phyloP scores from a whole-genome alignment of 2,113 vertebrate species.

The Etheostoma cragini region DNA sequence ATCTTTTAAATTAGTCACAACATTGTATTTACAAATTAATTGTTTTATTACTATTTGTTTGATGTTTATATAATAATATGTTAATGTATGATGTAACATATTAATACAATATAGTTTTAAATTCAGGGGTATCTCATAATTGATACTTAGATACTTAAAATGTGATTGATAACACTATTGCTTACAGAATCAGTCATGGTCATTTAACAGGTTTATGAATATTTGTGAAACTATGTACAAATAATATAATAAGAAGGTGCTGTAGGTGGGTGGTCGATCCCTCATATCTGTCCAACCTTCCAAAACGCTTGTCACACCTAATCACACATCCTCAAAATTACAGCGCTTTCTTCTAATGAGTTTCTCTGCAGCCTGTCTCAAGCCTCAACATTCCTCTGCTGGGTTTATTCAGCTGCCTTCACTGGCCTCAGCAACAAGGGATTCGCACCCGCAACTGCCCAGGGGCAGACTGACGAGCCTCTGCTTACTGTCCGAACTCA shows the following conservation, averaged over 20 bases:
- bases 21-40: no score
- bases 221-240: no score
- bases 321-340: conserved; percentile 18
- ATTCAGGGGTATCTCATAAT: no score
- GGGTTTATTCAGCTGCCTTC: conserved; percentile 70
- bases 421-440: conserved; percentile 49
- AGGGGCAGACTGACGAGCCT: conserved; percentile 18
- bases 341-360: conserved; percentile 5
- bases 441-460: conserved; percentile 71
- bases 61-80: no score
- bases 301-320: background rate
- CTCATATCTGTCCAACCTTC: background rate
- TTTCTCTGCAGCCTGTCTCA: conserved; percentile 25
- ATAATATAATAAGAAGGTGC: background rate
- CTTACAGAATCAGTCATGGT: no score
- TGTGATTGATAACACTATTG: no score
- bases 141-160: no score
- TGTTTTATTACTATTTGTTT: no score
- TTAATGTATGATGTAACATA: no score
- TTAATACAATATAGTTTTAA: no score
- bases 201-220: no score
- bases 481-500: conserved; percentile 58
- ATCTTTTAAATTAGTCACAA: no score
- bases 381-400: conserved; percentile 39
- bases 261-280: background rate